Evolutionary conservation across 2,888 invertebrate genomes (phyloP).

Genomic region (Eurois occulta): DNA sequence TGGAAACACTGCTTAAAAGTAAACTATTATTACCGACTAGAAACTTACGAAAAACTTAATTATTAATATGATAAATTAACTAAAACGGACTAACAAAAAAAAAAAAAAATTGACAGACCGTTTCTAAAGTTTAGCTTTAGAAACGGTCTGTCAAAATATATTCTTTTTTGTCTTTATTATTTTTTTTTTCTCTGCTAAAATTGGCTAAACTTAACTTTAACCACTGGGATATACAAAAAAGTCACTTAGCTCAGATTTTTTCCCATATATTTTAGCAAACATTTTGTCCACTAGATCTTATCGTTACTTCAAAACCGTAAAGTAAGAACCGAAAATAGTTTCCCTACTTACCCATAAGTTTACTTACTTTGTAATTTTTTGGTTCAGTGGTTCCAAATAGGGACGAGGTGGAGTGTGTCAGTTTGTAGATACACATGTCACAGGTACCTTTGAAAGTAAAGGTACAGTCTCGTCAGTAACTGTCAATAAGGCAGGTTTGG

Average conservation of each 20-base stretch:
- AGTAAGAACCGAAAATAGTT: slow-evolving; percentile 19
- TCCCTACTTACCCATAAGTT: not conserved
- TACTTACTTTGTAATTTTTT: slow-evolving; percentile 59
- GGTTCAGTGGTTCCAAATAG: slow-evolving; percentile 63
- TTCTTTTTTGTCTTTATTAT: too few species aligned
- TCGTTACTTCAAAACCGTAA: slow-evolving; percentile 2
- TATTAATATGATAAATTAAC: too few species aligned
- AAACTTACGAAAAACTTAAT: too few species aligned
- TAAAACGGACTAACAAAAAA: too few species aligned
- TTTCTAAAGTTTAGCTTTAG: too few species aligned
- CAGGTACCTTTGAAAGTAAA: slow-evolving; percentile 32
- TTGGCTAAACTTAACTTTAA: not conserved
- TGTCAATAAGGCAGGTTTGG: slow-evolving; percentile 21
- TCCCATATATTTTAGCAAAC: not conserved
- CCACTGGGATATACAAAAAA: not conserved
- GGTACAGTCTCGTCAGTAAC: slow-evolving; percentile 5
- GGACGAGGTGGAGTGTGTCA: slow-evolving; percentile 42
- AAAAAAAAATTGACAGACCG: too few species aligned
- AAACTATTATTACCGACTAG: too few species aligned
- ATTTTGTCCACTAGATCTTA: not conserved
- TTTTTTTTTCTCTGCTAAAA: too few species aligned
- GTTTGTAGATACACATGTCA: slow-evolving; percentile 22
- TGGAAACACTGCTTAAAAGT: too few species aligned
- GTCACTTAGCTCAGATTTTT: not conserved
- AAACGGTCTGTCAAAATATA: too few species aligned